phyloP scores from a whole-genome alignment of 1,140 invertebrate species.

The Saccostrea echinata region DNA sequence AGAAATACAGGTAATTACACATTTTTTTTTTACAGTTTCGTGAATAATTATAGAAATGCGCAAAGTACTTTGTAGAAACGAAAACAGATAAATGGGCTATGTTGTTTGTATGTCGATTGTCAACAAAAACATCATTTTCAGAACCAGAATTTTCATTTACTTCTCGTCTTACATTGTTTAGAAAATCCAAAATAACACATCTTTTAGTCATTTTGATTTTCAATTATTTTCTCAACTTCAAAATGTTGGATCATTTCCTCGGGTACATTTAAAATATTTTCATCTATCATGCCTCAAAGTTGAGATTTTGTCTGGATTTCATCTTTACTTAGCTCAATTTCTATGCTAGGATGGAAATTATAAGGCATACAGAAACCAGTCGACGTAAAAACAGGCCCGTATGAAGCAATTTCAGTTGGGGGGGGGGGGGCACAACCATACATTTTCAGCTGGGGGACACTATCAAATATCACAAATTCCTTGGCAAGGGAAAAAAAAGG shows the following conservation, averaged over 20 bases:
- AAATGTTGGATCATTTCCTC: not conserved
- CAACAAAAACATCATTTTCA: not conserved
- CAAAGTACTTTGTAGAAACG: not conserved
- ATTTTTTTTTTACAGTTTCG: too few species aligned
- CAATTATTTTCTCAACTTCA: not conserved
- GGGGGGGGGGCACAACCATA: too few species aligned
- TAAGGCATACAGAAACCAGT: too few species aligned
- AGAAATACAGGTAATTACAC: not conserved
- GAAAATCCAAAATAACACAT: conserved; percentile 1
- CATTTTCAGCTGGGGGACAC: too few species aligned
- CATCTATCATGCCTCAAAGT: conserved; percentile 10
- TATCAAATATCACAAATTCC: too few species aligned
- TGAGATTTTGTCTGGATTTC: conserved; percentile 8
- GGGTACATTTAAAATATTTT: conserved; percentile 16
- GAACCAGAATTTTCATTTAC: not conserved
- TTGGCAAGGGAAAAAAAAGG: too few species aligned
- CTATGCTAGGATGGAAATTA: too few species aligned
- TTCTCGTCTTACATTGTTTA: not conserved
- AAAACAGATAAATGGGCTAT: not conserved
- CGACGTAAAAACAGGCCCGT: too few species aligned
- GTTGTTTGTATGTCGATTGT: not conserved
- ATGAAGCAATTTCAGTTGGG: too few species aligned
- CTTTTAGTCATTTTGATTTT: not conserved
- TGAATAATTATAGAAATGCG: not conserved
- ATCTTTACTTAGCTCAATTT: conserved; percentile 18